These are phyloP conservation scores for Pitangus sulphuratus DNA, from an alignment of 2,797 vertebrate genomes.

Conservation along the genomic window DNA sequence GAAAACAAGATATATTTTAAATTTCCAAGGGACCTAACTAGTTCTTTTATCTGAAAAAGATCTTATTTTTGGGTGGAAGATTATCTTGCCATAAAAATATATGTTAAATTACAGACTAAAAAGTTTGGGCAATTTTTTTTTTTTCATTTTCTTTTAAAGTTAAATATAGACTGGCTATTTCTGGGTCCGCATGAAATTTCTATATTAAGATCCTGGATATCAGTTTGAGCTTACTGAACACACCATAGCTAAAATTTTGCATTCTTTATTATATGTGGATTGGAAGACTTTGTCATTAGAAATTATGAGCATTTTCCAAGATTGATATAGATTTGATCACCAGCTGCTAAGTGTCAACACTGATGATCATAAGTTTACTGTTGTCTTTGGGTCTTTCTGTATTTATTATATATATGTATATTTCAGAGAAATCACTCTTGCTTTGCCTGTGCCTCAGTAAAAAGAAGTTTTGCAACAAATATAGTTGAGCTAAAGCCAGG, in stretches of 20 bases:
- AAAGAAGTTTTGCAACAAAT: not conserved
- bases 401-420: not conserved
- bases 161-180: not conserved
- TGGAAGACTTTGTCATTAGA: not conserved
- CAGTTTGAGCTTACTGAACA: not conserved
- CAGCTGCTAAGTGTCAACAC: fast-evolving
- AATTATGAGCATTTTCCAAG: not conserved
- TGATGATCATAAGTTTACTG: not conserved
- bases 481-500: not conserved
- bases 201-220: not conserved
- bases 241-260: not conserved
- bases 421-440: not conserved
- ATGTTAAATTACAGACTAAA: not conserved
- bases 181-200: not conserved
- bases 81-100: not conserved
- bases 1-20: constrained; percentile 23
- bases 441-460: not conserved
- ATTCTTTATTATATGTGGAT: not conserved
- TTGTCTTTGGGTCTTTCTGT: not conserved
- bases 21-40: constrained; percentile 10
- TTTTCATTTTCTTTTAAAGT: not conserved
- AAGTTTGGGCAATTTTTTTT: not conserved
- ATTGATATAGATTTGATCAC: not conserved
- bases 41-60: constrained; percentile 3
- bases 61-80: not conserved